These are phyloP conservation scores for Rhinopomastus cyanomelas DNA, from an alignment of 2,113 vertebrate species.

Conservation along the genomic window DNA sequence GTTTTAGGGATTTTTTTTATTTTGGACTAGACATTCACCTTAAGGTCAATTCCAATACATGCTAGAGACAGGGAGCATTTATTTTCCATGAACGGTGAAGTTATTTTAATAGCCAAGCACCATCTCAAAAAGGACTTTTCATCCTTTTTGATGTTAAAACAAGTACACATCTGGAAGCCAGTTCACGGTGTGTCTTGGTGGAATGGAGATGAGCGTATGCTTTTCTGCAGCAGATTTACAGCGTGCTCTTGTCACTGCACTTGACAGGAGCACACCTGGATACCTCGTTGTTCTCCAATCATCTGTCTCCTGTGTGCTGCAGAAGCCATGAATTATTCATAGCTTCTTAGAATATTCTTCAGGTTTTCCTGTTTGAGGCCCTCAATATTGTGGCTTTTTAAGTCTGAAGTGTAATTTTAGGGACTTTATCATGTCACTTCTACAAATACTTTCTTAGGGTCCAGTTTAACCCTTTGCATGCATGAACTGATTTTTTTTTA, in stretches of 20 bases:
- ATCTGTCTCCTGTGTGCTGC: conserved; percentile 44
- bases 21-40: not conserved
- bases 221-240: conserved; percentile 42
- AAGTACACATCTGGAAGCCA: not conserved
- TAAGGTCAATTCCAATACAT: conserved; percentile 5
- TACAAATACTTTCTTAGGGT: not conserved
- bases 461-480: not conserved
- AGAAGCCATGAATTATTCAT: conserved; percentile 59
- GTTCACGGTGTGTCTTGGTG: not conserved
- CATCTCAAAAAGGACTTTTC: not conserved
- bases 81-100: not conserved
- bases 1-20: not conserved
- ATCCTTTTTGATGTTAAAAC: conserved; percentile 14
- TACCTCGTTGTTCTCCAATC: conserved; percentile 39
- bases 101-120: not conserved
- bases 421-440: not conserved
- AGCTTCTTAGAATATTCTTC: conserved; percentile 16
- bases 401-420: not conserved
- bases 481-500: not conserved
- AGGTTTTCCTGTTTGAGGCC: not conserved
- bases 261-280: conserved; percentile 53
- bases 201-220: not conserved
- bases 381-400: conserved; percentile 22
- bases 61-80: not conserved
- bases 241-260: conserved; percentile 23